These are phyloP conservation scores for Premnoplex brunnescens DNA, from an alignment of 2,797 vertebrate genomes.

Conservation along the genomic window DNA sequence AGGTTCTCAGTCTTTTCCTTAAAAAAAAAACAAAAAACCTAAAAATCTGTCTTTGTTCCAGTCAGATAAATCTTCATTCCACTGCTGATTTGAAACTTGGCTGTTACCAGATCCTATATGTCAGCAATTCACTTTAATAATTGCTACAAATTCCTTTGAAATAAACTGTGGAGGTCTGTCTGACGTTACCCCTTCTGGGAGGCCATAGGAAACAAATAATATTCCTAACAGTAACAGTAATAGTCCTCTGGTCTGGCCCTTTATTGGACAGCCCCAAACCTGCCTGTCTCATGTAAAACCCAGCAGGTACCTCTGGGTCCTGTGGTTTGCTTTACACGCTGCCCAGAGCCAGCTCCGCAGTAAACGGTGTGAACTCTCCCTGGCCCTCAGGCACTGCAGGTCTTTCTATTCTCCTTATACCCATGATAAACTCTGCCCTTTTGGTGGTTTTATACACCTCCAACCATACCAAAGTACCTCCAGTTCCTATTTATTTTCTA, in stretches of 20 bases:
- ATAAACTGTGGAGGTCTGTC: not conserved
- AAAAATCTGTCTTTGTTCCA: not conserved
- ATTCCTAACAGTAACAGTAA: conserved; percentile 2
- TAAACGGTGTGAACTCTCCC: not conserved
- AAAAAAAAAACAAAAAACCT: not conserved
- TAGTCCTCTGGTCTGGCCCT: not conserved
- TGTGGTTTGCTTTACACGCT: not conserved
- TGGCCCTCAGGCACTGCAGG: not conserved
- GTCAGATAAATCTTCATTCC: not conserved
- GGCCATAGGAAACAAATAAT: conserved; percentile 41
- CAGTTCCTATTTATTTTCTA: not conserved
- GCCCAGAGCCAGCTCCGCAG: not conserved
- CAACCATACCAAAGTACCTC: not conserved
- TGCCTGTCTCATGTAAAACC: not conserved
- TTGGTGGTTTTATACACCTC: not conserved
- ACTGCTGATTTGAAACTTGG: not conserved
- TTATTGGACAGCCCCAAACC: not conserved
- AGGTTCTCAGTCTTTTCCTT: not conserved
- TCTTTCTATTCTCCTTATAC: not conserved
- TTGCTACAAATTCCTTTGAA: conserved; percentile 8
- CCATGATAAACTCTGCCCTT: not conserved
- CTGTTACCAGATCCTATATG: not conserved
- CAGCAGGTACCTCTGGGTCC: not conserved
- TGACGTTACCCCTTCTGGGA: not conserved
- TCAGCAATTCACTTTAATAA: not conserved